phyloP scores from a whole-genome alignment of 2,888 invertebrate genomes.

The Ichneumoninae sp. region DNA sequence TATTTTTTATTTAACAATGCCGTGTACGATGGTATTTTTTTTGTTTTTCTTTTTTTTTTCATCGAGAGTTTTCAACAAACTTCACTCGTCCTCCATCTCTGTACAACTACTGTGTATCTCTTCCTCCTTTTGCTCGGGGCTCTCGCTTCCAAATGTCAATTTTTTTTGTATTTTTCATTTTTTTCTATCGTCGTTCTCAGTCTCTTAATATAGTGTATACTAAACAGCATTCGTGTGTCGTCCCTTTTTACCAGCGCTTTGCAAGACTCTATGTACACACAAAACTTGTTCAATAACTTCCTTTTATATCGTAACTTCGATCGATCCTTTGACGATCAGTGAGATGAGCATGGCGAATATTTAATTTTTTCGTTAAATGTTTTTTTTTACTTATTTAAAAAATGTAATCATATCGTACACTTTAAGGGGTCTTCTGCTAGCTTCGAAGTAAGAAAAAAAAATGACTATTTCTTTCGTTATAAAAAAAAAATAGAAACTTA shows the following conservation, averaged over 20 bases:
- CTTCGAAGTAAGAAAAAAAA: no score
- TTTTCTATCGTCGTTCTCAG: constrained; percentile 31
- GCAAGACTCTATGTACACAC: not conserved
- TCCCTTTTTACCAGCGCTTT: constrained; percentile 31
- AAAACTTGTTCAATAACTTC: constrained; percentile 13
- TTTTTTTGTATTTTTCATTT: constrained; percentile 1
- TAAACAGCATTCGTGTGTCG: constrained; percentile 19
- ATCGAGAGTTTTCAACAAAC: constrained; percentile 37
- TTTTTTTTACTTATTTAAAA: not conserved
- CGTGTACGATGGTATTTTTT: constrained; percentile 8
- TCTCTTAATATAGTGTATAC: constrained; percentile 2
- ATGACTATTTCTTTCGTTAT: not conserved
- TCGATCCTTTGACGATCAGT: constrained; percentile 10
- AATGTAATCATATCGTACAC: no score
- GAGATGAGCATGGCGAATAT: not conserved
- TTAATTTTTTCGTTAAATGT: not conserved
- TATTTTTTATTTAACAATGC: constrained; percentile 33
- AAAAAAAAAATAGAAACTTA: not conserved
- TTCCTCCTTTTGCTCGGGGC: constrained; percentile 23
- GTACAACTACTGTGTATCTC: constrained; percentile 12
- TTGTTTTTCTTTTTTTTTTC: constrained; percentile 6
- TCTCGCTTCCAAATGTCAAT: not conserved
- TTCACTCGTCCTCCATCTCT: constrained; percentile 27
- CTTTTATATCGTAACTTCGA: constrained; percentile 38
- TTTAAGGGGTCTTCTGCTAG: no score